These are phyloP conservation scores for Plagiodera versicolora DNA, from an alignment of 2,888 invertebrate genomes.

Conservation along the genomic window DNA sequence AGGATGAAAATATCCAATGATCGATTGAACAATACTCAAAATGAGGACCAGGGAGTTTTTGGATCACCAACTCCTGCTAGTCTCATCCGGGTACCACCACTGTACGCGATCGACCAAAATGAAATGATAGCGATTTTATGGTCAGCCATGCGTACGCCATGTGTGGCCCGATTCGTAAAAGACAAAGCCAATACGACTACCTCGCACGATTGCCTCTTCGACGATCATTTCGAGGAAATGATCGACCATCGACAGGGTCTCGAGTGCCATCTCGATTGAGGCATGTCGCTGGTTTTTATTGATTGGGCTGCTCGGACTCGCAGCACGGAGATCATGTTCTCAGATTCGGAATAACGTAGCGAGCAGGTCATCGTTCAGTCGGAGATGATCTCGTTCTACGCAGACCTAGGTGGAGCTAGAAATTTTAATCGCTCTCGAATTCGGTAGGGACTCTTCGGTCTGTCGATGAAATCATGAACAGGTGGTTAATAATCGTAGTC, in stretches of 20 bases:
- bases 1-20: no score
- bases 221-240: conserved; percentile 47
- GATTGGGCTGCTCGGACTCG: neutral
- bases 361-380: neutral
- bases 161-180: conserved; percentile 46
- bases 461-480: no score
- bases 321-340: neutral
- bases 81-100: neutral
- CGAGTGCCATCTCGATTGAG: neutral
- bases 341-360: neutral
- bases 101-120: conserved; percentile 11
- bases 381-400: neutral
- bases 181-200: conserved; percentile 41
- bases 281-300: neutral
- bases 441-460: no score
- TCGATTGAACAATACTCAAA: no score
- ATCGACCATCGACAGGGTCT: conserved; percentile 42
- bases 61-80: no score
- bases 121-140: conserved; percentile 37
- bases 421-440: no score
- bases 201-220: conserved; percentile 40
- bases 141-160: conserved; percentile 41
- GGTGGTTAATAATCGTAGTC: no score
- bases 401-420: no score
- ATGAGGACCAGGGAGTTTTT: no score